phyloP scores from a whole-genome alignment of 2,113 vertebrate genomes.

The Bombycilla garrulus region DNA sequence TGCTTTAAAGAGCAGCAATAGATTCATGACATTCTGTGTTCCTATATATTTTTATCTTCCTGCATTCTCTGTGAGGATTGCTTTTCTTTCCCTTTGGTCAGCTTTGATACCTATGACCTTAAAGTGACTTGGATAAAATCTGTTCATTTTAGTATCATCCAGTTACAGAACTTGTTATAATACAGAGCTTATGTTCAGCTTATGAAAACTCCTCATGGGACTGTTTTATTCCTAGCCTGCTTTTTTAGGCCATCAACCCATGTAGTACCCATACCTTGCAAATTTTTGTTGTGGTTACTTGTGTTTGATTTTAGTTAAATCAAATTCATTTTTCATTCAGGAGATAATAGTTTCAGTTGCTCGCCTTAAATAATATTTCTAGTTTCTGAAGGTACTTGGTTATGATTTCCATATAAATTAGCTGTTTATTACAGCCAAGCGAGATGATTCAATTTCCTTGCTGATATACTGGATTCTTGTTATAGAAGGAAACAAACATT shows the following conservation, averaged over 20 bases:
- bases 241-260: background rate
- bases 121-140: background rate
- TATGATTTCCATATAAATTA: slow-evolving; percentile 26
- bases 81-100: background rate
- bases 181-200: background rate
- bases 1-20: background rate
- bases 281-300: background rate
- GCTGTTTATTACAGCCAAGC: background rate
- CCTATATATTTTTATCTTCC: background rate
- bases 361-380: background rate
- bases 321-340: background rate
- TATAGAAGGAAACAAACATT: slow-evolving; percentile 60
- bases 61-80: background rate
- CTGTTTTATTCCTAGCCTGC: background rate
- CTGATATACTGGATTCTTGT: slow-evolving; percentile 47
- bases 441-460: slow-evolving; percentile 45
- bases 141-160: background rate
- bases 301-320: background rate
- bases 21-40: background rate
- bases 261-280: background rate
- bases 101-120: background rate
- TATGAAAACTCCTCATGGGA: background rate
- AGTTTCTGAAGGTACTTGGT: background rate
- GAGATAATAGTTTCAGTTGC: background rate
- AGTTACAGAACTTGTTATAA: background rate